A percentile compares a stretch with the other conserved stretches of the same genome.
phyloP scores from a whole-genome alignment of 2,113 vertebrate genomes.

The Scatophagus argus region DNA sequence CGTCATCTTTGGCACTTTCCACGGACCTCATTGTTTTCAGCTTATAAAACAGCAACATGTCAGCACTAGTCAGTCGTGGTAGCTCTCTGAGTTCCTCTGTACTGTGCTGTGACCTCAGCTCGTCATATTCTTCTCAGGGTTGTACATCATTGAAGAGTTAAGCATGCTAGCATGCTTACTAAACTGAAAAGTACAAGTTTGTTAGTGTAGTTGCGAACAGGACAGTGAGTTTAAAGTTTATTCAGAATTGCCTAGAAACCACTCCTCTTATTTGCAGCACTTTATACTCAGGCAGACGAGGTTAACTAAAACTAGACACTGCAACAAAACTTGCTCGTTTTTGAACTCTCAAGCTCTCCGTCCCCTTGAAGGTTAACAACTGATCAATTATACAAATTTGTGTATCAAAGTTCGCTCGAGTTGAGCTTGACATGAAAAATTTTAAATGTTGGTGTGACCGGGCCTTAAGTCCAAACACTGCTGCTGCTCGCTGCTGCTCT shows the following conservation, averaged over 20 bases:
- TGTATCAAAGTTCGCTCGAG: not conserved
- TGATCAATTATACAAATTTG: not conserved
- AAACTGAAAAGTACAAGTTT: not conserved
- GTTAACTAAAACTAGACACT: not conserved
- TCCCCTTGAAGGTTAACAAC: not conserved
- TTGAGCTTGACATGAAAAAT: not conserved
- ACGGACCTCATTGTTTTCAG: not conserved
- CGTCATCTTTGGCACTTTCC: not conserved
- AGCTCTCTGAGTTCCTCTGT: not conserved
- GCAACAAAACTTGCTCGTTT: not conserved
- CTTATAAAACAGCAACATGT: not conserved
- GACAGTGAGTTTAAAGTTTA: not conserved
- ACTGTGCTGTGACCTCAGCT: not conserved
- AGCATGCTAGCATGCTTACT: not conserved
- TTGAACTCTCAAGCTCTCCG: too few species aligned
- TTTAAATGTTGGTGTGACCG: not conserved
- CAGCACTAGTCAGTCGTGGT: not conserved
- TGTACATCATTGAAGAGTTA: not conserved
- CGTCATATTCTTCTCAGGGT: not conserved
- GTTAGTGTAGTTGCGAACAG: not conserved
- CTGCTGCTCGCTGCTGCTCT: not conserved
- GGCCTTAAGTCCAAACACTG: not conserved
- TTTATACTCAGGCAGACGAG: not conserved
- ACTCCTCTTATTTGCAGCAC: not conserved
- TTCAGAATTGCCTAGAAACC: not conserved